These are phyloP conservation scores for Heliangelus exortis DNA, from an alignment of 2,797 vertebrate genomes.

Conservation along the genomic window DNA sequence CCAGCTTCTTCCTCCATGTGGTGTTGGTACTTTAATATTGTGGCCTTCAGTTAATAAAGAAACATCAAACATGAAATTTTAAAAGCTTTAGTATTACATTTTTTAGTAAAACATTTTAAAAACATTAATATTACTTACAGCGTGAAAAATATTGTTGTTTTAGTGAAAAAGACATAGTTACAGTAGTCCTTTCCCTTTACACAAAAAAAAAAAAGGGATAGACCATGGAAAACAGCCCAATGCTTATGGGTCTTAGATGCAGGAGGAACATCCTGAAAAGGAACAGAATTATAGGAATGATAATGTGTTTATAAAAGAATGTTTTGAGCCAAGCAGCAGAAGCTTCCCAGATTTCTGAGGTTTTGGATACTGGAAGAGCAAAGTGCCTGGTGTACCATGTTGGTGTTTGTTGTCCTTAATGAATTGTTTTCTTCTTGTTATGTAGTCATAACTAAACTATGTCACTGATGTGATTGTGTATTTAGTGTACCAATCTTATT, in stretches of 20 bases:
- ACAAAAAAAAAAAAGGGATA: not conserved
- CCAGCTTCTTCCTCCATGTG: not conserved
- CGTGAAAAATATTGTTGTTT: not conserved
- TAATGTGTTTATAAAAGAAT: not conserved
- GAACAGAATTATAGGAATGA: not conserved
- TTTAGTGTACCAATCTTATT: not conserved
- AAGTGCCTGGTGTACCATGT: not conserved
- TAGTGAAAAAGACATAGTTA: not conserved
- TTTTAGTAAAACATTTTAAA: not conserved
- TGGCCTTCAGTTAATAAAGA: not conserved
- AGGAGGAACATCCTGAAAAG: not conserved
- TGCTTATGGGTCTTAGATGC: not conserved
- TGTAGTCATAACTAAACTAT: not conserved
- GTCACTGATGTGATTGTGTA: not conserved
- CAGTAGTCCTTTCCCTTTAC: not conserved
- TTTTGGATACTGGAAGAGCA: not conserved
- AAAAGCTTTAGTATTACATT: not conserved
- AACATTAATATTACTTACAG: not conserved
- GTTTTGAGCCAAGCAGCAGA: not conserved
- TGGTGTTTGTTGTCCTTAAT: not conserved
- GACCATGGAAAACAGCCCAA: not conserved
- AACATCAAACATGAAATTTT: not conserved
- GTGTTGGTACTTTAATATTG: not conserved
- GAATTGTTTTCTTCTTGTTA: not conserved
- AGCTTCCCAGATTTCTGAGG: not conserved